Evolutionary conservation across 2,888 invertebrate species (phyloP), one percentile per base, ranked within the genome.

Genomic region (Sinohyriopsis cumingii): DNA sequence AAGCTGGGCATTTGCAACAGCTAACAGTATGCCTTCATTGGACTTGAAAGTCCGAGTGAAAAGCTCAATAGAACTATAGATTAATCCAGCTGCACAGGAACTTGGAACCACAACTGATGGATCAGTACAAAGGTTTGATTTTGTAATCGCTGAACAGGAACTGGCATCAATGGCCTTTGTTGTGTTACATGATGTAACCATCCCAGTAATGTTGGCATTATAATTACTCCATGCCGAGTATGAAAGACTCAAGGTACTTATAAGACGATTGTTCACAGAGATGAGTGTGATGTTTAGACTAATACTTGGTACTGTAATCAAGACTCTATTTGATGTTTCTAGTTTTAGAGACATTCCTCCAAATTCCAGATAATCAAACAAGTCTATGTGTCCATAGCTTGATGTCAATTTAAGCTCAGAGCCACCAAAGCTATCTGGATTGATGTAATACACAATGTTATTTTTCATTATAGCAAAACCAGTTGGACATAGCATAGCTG

Each of bases 141-240:
- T 65, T n/a, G 72, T 69, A 9, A 74, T 62, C 45, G 62, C 33
- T 28, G 64, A 67, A 53, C 81, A 81, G 22, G 68, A 53, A 15
- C 62, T 63, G 20, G 79, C 67, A 56, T 25, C 68, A 19, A 81
- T 71, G 7, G 79, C 71, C 1, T 67, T 59, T 19, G 71, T 59
- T 15, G 79, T 78, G 22, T 75, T 62, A 66, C 81, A 81, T 22
- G 79, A 70, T 67, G 79, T 72, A 45, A 78, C 33, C 18, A 78
- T 25, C 25, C 81, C 81, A 60, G 65, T 59, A 24, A 79, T 71
- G 45, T 69, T 65, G 19, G 59, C 19, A 7, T 63, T 56, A n/a
- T 67, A 65, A 45, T 59, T 18, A 59, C 69, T 69, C 77, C 77
- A 80, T 24, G 73, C 73, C 22, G 70, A 64, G 55, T 63, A 71